Percentiles rank a stretch among this genome's conserved stretches.
phyloP scores from a whole-genome alignment of 1,140 invertebrate species.

The Drosophila arawakana region DNA sequence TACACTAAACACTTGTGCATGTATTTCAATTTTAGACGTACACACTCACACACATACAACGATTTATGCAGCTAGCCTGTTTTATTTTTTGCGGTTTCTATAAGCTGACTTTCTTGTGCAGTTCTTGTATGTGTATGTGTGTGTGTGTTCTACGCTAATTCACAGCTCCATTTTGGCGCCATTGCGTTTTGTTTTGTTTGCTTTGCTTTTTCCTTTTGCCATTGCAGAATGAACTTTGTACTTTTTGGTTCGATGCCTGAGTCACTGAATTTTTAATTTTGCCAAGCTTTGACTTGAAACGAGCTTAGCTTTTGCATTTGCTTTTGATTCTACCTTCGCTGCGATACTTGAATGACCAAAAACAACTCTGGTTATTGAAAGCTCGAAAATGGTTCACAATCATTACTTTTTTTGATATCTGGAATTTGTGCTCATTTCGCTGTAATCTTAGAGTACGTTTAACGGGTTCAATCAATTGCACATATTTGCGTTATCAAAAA shows the following conservation, averaged over 20 bases:
- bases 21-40: background rate
- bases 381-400: background rate
- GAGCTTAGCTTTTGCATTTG: constrained; percentile 13
- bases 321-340: background rate
- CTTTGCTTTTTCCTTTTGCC: constrained; percentile 44
- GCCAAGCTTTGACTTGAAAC: constrained; percentile 18
- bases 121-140: constrained; percentile 1
- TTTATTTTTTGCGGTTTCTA: constrained; percentile 27
- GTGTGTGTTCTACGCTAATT: constrained; percentile 37
- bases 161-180: constrained; percentile 68
- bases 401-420: constrained; percentile 14
- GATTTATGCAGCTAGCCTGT: constrained; percentile 19
- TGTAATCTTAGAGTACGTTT: constrained; percentile 37
- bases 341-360: background rate
- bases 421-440: constrained; percentile 14
- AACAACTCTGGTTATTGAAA: constrained; percentile 24
- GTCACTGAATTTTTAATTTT: constrained; percentile 31
- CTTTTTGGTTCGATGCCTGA: constrained; percentile 51
- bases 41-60: constrained; percentile 1
- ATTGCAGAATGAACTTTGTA: constrained; percentile 67
- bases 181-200: constrained; percentile 55
- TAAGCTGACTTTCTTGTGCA: constrained; percentile 8
- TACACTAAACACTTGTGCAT: constrained; percentile 6
- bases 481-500: constrained; percentile 56
- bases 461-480: constrained; percentile 44